Conservation (phyloP, 2,888 invertebrate species). For the Callimorpha dominula region DNA sequence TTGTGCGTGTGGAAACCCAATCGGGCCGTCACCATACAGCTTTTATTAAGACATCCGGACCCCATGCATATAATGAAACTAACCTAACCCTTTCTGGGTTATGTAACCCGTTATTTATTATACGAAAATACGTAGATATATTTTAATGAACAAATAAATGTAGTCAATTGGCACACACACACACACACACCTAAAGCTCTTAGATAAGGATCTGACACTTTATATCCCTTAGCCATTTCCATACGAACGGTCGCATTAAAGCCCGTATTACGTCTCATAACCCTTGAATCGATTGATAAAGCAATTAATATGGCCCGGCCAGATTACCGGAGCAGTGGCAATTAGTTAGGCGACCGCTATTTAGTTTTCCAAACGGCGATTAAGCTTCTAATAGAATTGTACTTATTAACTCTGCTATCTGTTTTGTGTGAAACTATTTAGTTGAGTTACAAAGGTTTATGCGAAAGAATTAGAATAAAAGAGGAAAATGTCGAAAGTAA, state of each 20-base stretch:
- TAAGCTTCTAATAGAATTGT: conserved; percentile 39
- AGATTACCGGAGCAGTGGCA: conserved; percentile 42
- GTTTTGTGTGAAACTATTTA: conserved; percentile 12
- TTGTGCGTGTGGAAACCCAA: too few species aligned
- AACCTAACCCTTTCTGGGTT: too few species aligned
- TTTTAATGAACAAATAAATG: conserved; percentile 14
- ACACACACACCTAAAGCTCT: conserved; percentile 9
- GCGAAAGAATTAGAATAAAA: neutral
- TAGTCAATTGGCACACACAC: neutral
- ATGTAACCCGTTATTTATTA: too few species aligned
- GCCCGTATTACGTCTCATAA: conserved; percentile 36
- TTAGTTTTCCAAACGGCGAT: conserved; percentile 49
- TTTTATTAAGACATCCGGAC: too few species aligned
- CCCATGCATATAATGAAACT: too few species aligned
- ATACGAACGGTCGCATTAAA: conserved; percentile 19
- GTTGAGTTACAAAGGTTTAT: neutral
- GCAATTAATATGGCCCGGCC: conserved; percentile 47
- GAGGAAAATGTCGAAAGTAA: neutral
- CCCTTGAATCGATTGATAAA: conserved; percentile 47
- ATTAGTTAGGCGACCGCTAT: conserved; percentile 52
- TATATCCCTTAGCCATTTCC: conserved; percentile 28
- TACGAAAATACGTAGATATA: neutral
- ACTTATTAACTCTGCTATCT: conserved; percentile 15
- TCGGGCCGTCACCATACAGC: too few species aligned
- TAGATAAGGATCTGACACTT: conserved; percentile 32